Percentiles rank a stretch among this genome's conserved stretches.
phyloP scores from a whole-genome alignment of 2,113 vertebrate species.

The Scomber japonicus region DNA sequence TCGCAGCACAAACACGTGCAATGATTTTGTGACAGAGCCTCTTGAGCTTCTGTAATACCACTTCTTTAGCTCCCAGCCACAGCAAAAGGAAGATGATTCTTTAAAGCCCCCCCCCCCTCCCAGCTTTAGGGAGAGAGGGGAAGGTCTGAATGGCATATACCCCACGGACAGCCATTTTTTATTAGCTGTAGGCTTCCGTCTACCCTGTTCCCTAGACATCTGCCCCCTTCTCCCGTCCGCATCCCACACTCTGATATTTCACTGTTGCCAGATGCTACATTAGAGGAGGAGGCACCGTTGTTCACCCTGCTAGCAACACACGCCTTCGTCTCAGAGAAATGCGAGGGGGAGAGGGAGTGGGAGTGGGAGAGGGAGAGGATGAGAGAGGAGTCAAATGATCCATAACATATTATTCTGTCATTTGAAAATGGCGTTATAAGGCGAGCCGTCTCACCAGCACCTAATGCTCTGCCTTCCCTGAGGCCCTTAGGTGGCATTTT shows the following conservation, averaged over 20 bases:
- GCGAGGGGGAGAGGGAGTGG: neutral
- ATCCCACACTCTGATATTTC: slow-evolving; percentile 89
- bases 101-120: slow-evolving; percentile 58
- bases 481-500: slow-evolving; percentile 87
- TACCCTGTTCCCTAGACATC: slow-evolving; percentile 4
- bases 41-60: slow-evolving; percentile 62
- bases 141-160: slow-evolving; percentile 66
- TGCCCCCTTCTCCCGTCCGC: slow-evolving; percentile 18
- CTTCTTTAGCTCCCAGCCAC: slow-evolving; percentile 62
- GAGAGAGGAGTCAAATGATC: slow-evolving; percentile 89
- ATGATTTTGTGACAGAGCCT: slow-evolving; percentile 55
- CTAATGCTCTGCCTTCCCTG: slow-evolving; percentile 82
- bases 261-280: slow-evolving; percentile 86
- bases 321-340: slow-evolving; percentile 83
- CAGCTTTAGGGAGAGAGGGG: slow-evolving; percentile 37
- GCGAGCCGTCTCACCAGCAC: slow-evolving; percentile 78
- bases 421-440: slow-evolving; percentile 87
- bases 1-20: slow-evolving; percentile 29
- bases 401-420: slow-evolving; percentile 93
- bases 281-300: slow-evolving; percentile 77
- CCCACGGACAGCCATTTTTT: slow-evolving; percentile 68
- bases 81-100: slow-evolving; percentile 46
- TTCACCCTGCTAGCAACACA: slow-evolving; percentile 81
- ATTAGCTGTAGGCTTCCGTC: slow-evolving; percentile 70
- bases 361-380: slow-evolving; percentile 17